These are phyloP conservation scores for Coregonus suidteri DNA, from an alignment of 2,797 vertebrate genomes.

Conservation along the genomic window DNA sequence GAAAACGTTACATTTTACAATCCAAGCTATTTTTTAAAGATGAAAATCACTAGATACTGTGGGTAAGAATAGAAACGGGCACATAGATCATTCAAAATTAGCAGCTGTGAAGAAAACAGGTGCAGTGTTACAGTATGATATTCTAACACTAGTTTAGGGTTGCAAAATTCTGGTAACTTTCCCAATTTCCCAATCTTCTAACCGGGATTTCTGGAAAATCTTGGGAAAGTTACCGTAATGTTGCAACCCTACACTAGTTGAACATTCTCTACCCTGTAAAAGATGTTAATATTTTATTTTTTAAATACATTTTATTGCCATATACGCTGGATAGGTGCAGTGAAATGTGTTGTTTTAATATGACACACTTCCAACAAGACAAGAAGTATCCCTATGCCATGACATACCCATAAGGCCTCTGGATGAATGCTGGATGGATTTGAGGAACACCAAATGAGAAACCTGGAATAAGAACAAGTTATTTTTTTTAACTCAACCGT, in stretches of 20 bases:
- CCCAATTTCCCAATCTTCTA: neutral
- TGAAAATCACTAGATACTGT: conserved; percentile 15
- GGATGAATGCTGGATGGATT: conserved; percentile 97
- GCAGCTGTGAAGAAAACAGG: neutral
- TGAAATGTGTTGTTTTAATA: no score
- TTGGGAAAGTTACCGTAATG: neutral
- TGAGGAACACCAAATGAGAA: conserved; percentile 96
- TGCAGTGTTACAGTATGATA: neutral
- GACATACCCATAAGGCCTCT: conserved; percentile 96
- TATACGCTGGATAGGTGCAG: no score
- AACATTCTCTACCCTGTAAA: neutral
- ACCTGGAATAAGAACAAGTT: conserved; percentile 74
- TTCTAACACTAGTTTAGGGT: neutral
- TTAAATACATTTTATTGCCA: neutral
- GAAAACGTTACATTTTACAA: conserved; percentile 31
- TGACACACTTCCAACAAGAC: neutral
- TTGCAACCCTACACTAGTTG: neutral
- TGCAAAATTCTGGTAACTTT: neutral
- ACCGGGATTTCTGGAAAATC: neutral
- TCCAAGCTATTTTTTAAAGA: conserved; percentile 16
- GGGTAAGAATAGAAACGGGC: neutral
- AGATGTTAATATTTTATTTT: neutral
- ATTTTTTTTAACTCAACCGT: neutral
- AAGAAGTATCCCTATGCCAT: conserved; percentile 1
- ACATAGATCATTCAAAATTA: conserved; percentile 1